Conservation (phyloP, 1,140 invertebrate species). For the Scaptomyza hsui region DNA sequence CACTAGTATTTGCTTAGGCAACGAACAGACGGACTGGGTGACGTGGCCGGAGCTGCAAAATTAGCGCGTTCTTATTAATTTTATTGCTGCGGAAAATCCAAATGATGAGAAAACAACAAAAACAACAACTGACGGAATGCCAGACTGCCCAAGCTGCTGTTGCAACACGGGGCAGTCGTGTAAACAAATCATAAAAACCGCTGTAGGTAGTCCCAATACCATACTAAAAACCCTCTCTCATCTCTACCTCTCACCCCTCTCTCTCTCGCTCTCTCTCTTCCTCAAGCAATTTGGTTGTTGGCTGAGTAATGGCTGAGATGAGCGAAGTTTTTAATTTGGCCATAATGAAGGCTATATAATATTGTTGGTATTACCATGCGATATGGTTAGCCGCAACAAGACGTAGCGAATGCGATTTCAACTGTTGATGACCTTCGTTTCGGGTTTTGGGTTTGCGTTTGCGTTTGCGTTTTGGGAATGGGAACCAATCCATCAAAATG, state of each 20-base stretch:
- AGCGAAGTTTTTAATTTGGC: slow-evolving; percentile 45
- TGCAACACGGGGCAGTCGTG: slow-evolving; percentile 51
- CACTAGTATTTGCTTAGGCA: slow-evolving; percentile 66
- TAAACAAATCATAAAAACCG: slow-evolving; percentile 79
- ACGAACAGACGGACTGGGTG: slow-evolving; percentile 13
- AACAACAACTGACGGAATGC: no score
- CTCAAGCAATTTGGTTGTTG: not conserved
- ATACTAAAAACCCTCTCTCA: not conserved
- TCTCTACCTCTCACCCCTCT: no score
- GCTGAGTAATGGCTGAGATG: slow-evolving; percentile 42
- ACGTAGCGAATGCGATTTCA: slow-evolving; percentile 55
- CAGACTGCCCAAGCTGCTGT: slow-evolving; percentile 32
- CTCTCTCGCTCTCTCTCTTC: not conserved
- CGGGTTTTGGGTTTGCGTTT: not conserved
- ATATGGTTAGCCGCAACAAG: slow-evolving; percentile 57
- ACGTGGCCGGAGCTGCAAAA: slow-evolving; percentile 58
- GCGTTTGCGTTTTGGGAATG: not conserved
- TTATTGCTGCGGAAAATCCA: slow-evolving; percentile 80
- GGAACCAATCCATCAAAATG: slow-evolving; percentile 68
- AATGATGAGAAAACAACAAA: slow-evolving; percentile 73
- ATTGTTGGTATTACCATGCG: slow-evolving; percentile 44
- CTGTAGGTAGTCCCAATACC: slow-evolving; percentile 56
- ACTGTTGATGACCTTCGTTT: slow-evolving; percentile 15
- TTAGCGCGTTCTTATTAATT: slow-evolving; percentile 83
- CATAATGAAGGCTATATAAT: slow-evolving; percentile 54